Conservation (phyloP, 30 jellyfish, hydroid and myxozoan species). For the Clytia hemisphaerica region DNA sequence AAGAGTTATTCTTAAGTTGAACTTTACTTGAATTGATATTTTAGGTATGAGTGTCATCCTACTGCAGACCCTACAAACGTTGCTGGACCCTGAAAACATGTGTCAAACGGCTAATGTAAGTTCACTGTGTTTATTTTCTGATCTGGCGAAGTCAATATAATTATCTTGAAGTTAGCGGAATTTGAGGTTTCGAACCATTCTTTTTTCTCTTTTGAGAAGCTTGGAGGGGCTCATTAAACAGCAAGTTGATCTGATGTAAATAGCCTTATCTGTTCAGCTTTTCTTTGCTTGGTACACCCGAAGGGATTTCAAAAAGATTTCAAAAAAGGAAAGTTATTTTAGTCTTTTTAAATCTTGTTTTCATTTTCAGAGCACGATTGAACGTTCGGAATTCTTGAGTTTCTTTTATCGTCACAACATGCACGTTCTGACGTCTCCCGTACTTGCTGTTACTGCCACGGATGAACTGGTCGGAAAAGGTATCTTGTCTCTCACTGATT, state of each 20-base stretch:
- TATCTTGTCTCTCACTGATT: conserved; percentile 4
- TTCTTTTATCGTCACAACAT: conserved; percentile 84
- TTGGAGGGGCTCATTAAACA: too few species aligned
- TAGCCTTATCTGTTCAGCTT: too few species aligned
- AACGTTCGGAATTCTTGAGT: conserved; percentile 88
- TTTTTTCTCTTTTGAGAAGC: too few species aligned
- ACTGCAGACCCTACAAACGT: conserved; percentile 65
- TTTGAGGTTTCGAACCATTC: too few species aligned
- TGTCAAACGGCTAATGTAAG: conserved; percentile 83
- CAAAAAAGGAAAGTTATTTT: too few species aligned
- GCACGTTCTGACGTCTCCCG: conserved; percentile 96
- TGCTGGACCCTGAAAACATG: conserved; percentile 97
- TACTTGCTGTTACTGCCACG: conserved; percentile 76
- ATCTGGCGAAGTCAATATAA: too few species aligned
- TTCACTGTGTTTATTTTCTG: background rate
- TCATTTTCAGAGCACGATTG: too few species aligned
- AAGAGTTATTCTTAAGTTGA: background rate
- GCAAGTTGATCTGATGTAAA: too few species aligned
- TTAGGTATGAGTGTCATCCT: conserved; percentile 77
- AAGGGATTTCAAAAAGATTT: too few species aligned
- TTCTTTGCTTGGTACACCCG: too few species aligned
- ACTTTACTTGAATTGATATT: background rate
- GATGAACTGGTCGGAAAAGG: conserved; percentile 67
- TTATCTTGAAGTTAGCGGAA: too few species aligned
- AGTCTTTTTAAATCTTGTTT: too few species aligned